Evolutionary conservation across 2,888 invertebrate genomes (phyloP), one percentile per base, ranked within the genome.

Genomic region (Tenthredo mesomela): DNA sequence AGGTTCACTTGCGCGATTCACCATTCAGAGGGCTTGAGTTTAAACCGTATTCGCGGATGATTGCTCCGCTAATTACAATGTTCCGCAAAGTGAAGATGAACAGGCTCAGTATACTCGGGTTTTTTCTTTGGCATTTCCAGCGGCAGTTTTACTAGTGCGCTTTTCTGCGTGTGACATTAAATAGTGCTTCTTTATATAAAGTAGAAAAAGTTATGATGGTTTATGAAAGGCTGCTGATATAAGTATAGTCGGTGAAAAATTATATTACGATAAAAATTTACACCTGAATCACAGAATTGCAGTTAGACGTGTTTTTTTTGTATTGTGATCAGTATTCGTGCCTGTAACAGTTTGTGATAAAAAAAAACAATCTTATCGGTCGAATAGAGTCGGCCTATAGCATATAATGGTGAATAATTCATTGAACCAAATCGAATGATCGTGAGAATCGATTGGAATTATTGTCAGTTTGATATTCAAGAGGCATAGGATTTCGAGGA

Each of bases 381-480:
- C 40, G 37, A 61, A 29, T 50, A 37, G 54, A 77, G 77, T n/a
- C 7, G 21, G n/a, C 7, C n/a, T 10, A n/a, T 21, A 40, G 37
- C n/a, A n/a, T 21, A 58, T 12, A n/a, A 15, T 58, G 33, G 12
- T 0, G 21, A 9, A 29, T 18, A 40, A 61, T 61, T 15, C 37
- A 21, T n/a, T 25, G 80, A 61, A 80, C 80, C 80, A 40, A 40
- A 61, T 58, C 80, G 18, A 80, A 80, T 40, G 37, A 61, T 80
- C 80, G 80, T 80, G 80, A 61, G 80, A 80, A 61, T 80, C 80
- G n/a, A 61, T 80, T 61, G 40, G 43, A 29, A 73, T 73, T 43
- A 80, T 80, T 18, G 21, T 21, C 15, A 10, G 21, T 58, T 80
- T 37, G 40, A 80, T 40, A 15, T 12, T 21, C 4, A 25, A 18